Evolutionary conservation across 2,888 invertebrate species (phyloP), one percentile per base, ranked within the genome.

Genomic region (Listrodromus nycthemerus): DNA sequence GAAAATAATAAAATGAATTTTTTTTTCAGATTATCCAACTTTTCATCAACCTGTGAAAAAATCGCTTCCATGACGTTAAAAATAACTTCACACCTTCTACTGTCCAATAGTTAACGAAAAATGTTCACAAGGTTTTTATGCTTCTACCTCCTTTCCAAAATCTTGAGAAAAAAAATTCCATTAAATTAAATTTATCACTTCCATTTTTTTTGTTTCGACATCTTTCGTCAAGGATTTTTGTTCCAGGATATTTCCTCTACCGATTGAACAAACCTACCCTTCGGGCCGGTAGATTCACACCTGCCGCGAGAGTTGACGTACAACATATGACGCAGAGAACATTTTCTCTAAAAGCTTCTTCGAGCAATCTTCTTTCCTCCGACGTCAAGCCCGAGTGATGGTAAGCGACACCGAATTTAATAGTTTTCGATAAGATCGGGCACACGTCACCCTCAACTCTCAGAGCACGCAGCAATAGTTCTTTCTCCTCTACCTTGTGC

Each of bases 271-370:
- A 48, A 87, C 90, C 89, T 91, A 95, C 98, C 90, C 98, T 95
- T 94, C 96, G 96, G 0, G 99, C 99, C 16, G 99, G 99, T 87
- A 99, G 95, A 95, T 99, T 99, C 37, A 99, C 98, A 2, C 99
- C 99, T 27, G 99, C 99, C n/a, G 99, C 99, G 86, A 99, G 94
- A 0, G 99, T 99, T 0, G 99, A 98, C 0, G 99, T 99, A 92
- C 98, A 99, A 92, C 98, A 98, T 86, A 99, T 95, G 41, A 98
- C 97, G 83, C 96, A 97, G 48, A 99, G 94, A n/a, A 95, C 96
- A 0, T 98, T 98, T n/a, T 95, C 94, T 85, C 96, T 95, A 92
- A 97, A 98, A 1, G 96, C 97, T 78, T 97, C 97, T 93, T 99
- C 99, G 19, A 99, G 94, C 73, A 98, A 94, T 86, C 95, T 95